phyloP scores from a whole-genome alignment of 2,888 invertebrate species.

The Plagiodera versicolora region DNA sequence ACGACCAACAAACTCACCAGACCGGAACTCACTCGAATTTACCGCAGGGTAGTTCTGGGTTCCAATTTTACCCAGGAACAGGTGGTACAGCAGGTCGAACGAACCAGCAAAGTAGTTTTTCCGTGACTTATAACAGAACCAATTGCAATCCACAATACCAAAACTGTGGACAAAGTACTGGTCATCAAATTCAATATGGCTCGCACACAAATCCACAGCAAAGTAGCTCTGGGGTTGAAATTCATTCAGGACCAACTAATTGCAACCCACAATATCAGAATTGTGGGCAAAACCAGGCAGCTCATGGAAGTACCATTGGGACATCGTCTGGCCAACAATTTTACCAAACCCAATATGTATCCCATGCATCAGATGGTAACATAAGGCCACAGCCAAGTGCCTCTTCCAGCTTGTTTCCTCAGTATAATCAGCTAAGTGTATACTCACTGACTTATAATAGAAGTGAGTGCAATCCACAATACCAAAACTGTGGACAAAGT shows the following conservation, averaged over 20 bases:
- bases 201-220: no score
- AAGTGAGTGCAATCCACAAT: conserved; percentile 19
- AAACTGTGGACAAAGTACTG: neutral
- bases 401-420: neutral
- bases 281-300: neutral
- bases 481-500: conserved; percentile 23
- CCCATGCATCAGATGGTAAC: neutral
- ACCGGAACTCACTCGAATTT: neutral
- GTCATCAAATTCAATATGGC: no score
- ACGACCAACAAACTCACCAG: neutral
- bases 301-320: neutral
- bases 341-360: neutral
- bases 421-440: neutral
- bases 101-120: neutral
- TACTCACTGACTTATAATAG: neutral
- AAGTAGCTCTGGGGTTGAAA: no score
- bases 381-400: neutral
- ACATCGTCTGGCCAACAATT: neutral
- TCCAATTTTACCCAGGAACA: neutral
- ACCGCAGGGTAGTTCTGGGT: neutral
- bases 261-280: neutral
- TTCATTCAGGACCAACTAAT: no score
- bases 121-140: neutral
- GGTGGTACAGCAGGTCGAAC: neutral
- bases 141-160: neutral